Evolutionary conservation across 1,140 invertebrate species (phyloP).

Genomic region (Mizuhopecten yessoensis): DNA sequence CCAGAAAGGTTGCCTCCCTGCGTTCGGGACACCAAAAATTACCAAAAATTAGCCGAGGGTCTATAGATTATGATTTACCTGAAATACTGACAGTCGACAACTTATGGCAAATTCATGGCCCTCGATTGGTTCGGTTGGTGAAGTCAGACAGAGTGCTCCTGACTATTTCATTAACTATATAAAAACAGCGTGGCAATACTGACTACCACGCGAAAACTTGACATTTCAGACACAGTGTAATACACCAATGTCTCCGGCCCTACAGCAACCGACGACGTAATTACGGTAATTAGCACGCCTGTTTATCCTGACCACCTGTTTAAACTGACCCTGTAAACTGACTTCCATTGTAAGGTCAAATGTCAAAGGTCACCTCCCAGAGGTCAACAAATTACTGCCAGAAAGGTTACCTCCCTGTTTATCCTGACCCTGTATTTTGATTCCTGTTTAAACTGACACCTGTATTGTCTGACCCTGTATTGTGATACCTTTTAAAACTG

Average conservation of each 20-base stretch:
- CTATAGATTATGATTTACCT: background rate
- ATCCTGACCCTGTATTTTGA: background rate
- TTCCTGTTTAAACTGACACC: background rate
- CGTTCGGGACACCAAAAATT: background rate
- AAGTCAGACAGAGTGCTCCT: background rate
- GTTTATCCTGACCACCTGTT: too few species aligned
- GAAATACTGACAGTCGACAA: background rate
- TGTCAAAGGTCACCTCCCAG: background rate
- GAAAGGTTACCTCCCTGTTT: background rate
- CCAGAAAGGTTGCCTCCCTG: background rate
- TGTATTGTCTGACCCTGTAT: too few species aligned
- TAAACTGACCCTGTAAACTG: too few species aligned
- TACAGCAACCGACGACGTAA: too few species aligned
- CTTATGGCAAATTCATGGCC: slow-evolving; percentile 26
- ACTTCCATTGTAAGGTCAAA: background rate
- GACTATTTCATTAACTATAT: background rate
- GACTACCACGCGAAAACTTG: background rate
- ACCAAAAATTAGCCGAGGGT: background rate
- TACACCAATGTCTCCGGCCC: too few species aligned
- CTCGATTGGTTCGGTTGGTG: background rate
- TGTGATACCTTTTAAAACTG: too few species aligned
- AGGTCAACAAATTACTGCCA: background rate
- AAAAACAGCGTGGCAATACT: background rate
- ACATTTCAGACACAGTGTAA: too few species aligned
- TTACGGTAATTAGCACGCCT: too few species aligned